Evolutionary conservation across 1,140 invertebrate genomes (phyloP), one percentile per base, ranked within the genome.

Genomic region (Camponotus pennsylvanicus): DNA sequence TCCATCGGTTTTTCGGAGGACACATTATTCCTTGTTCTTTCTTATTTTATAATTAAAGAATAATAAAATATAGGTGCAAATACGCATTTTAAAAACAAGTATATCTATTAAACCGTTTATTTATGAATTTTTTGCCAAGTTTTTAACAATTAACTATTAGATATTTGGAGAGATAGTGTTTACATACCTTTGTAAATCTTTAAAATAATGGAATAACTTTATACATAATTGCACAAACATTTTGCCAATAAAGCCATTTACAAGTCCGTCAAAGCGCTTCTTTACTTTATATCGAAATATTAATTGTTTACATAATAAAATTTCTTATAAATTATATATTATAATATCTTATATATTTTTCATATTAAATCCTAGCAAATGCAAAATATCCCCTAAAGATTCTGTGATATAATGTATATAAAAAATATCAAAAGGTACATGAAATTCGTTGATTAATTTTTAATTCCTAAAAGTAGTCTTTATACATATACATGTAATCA

Each of bases 61-160:
- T 45, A 42, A 15, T 11, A 32, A 18, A 45, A 70, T 7, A 69
- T 11, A 6, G 6, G 7, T 3, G 34, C 63, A 18, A 32, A 15
- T 42, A 13, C n/a, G 8, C 18, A 64, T 52, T 79, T 66, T 67
- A 40, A 52, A 61, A 70, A 40, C 32, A 27, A 76, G 9, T 57
- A 7, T 52, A 55, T 11, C 5, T 49, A 57, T 69, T 57, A 57
- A 42, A 69, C 64, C 18, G 34, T 13, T 13, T 13, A 13, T 45
- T 8, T 27, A 27, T 27, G 27, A 70, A 59, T 27, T 67, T 37
- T 40, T 40, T 42, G 15, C 1, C 37, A 34, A 57, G 37, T 6
- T 78, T 52, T 64, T 27, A 69, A 79, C 7, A 7, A 78, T 66
- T 27, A 69, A n/a, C 3, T 57, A 15, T 61, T 32, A 18, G 55